A percentile compares a stretch with the other conserved stretches of the same genome.
These are phyloP conservation scores for Anthoscopus minutus DNA, from an alignment of 2,113 vertebrate genomes.

Conservation along the genomic window DNA sequence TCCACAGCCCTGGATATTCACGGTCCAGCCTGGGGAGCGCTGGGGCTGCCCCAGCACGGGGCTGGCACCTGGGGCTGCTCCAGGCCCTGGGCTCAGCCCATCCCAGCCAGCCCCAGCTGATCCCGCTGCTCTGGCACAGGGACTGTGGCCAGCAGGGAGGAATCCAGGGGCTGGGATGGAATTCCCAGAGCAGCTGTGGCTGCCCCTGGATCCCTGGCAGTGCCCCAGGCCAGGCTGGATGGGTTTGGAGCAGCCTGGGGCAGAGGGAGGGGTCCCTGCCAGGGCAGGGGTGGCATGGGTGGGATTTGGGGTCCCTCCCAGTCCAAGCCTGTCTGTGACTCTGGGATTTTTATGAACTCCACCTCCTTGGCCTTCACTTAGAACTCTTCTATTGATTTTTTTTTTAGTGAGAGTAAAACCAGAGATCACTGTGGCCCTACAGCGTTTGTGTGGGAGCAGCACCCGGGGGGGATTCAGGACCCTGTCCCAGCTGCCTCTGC, in stretches of 20 bases:
- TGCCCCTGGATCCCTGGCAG: background rate
- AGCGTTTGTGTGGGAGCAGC: background rate
- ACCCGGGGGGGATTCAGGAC: background rate
- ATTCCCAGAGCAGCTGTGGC: background rate
- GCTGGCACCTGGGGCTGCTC: too few species aligned
- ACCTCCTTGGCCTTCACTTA: background rate
- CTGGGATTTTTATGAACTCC: background rate
- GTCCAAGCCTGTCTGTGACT: background rate
- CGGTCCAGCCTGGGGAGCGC: background rate
- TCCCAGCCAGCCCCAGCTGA: background rate
- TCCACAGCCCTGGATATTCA: slow-evolving; percentile 71
- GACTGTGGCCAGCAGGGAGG: background rate
- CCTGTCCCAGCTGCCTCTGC: background rate
- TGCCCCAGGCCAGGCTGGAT: background rate
- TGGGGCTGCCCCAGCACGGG: background rate
- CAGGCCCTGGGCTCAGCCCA: fast-evolving
- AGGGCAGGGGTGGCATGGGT: background rate
- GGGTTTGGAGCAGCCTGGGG: background rate
- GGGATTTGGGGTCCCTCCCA: background rate
- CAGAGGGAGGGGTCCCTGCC: background rate
- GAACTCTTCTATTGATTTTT: background rate
- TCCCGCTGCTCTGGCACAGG: background rate
- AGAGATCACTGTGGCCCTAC: background rate
- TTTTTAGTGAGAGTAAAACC: background rate
- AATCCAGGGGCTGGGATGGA: fast-evolving